Evolutionary conservation across 2,797 vertebrate genomes (phyloP), one percentile per base, ranked within the genome.

Genomic region (Perodicticus potto): DNA sequence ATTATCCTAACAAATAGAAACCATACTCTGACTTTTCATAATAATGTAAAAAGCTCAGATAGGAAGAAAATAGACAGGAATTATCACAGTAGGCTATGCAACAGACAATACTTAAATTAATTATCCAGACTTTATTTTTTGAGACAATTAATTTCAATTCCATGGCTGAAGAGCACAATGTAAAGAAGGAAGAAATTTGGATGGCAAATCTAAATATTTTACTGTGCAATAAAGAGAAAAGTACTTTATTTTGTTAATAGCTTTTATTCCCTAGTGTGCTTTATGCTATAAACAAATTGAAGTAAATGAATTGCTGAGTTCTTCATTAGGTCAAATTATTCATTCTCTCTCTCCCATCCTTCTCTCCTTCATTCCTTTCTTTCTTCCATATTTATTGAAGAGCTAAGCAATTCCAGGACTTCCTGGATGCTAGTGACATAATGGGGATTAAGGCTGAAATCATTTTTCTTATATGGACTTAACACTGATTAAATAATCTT

Each of bases 301-400:
- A 86, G 59, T 77, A 76, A 77, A 43, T 90, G 69, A 89, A 9
- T 86, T 87, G 43, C 16, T 69, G 72, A 92, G 43, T 86, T 92
- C 13, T 49, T 86, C 2, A 6, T 55, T 85, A 88, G 32, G 34
- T 63, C 61, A 61, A 43, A 53, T 59, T 37, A 74, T 34, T 85
- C 13, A 32, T 34, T 61, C 23, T 74, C 3, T 4, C 25, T 89
- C 10, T 55, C 17, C 4, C 2, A 32, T 20, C 40, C 34, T 27
- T 37, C 29, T 3, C 13, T 7, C 22, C 45, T 20, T 49, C 25
- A 11, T n/a, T 20, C 17, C 34, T 40, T 59, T 11, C 19, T 20
- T 17, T 23, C 19, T 17, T 65, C 2, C 29, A 2, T 81, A 57
- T 85, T 61, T 95, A 70, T 19, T 85, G 77, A 74, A 43, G 8